These are phyloP conservation scores for Acrobasis repandana DNA, from an alignment of 2,888 invertebrate species.

Conservation along the genomic window DNA sequence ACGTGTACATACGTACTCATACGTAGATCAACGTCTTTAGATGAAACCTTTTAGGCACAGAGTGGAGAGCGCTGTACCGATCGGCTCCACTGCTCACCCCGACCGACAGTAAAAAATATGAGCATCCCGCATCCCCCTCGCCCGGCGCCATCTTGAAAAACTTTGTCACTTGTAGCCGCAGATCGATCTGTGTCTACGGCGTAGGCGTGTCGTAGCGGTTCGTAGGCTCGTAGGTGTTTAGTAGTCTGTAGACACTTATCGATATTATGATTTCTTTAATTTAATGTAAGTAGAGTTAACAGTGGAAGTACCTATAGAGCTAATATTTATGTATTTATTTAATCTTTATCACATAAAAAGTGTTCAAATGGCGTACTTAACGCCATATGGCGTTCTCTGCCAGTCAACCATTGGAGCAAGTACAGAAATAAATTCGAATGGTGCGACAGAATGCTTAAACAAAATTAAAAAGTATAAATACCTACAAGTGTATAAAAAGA, in stretches of 20 bases:
- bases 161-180: constrained; percentile 78
- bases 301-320: too few relatives aligned
- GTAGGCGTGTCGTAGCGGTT: constrained; percentile 41
- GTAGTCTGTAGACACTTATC: constrained; percentile 19
- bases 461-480: too few relatives aligned
- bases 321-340: too few relatives aligned
- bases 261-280: not conserved
- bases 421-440: too few relatives aligned
- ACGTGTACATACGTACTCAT: constrained; percentile 38
- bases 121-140: constrained; percentile 62
- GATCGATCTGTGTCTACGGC: constrained; percentile 78
- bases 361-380: too few relatives aligned
- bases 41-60: constrained; percentile 76
- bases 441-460: too few relatives aligned
- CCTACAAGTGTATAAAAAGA: too few relatives aligned
- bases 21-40: constrained; percentile 62
- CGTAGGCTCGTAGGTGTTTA: constrained; percentile 13
- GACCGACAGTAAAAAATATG: constrained; percentile 82
- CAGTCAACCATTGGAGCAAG: too few relatives aligned
- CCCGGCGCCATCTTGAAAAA: constrained; percentile 36
- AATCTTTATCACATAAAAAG: too few relatives aligned
- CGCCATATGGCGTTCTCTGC: too few relatives aligned
- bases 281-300: too few relatives aligned
- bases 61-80: constrained; percentile 81
- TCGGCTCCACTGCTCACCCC: constrained; percentile 81